These are phyloP conservation scores for Elysia chlorotica DNA, from an alignment of 1,140 invertebrate genomes.

Conservation along the genomic window DNA sequence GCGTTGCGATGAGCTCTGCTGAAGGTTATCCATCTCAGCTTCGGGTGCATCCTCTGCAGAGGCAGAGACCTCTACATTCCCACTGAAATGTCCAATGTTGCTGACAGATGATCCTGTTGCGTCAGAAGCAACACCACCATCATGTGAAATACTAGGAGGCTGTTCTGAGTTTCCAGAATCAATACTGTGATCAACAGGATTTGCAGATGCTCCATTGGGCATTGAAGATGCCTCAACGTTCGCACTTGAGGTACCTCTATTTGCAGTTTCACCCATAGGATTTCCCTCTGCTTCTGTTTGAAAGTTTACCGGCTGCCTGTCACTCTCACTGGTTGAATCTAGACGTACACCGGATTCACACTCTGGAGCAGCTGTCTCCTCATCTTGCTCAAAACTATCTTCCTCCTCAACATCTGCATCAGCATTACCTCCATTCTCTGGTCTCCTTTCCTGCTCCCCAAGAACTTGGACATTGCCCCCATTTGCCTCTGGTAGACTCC, in stretches of 20 bases:
- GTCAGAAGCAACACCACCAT: background rate
- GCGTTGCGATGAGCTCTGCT: too few relatives aligned
- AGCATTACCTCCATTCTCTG: background rate
- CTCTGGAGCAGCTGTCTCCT: conserved; percentile 11
- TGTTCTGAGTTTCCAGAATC: background rate
- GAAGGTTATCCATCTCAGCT: conserved; percentile 5
- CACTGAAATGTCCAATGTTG: background rate
- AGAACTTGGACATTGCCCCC: too few relatives aligned
- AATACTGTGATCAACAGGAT: background rate
- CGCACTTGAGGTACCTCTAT: too few relatives aligned
- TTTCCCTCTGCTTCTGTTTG: too few relatives aligned
- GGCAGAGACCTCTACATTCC: conserved; percentile 16
- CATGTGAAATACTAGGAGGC: background rate
- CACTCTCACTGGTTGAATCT: conserved; percentile 9
- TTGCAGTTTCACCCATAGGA: too few relatives aligned
- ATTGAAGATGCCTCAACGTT: too few relatives aligned
- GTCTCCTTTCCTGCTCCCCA: background rate
- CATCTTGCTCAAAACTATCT: conserved; percentile 18
- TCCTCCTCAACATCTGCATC: background rate
- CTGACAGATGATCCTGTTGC: background rate
- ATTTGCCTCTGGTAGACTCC: background rate
- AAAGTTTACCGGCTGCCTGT: background rate
- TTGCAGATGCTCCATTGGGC: background rate
- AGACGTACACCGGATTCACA: background rate
- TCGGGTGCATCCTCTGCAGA: conserved; percentile 18